Evolutionary conservation across 2,113 vertebrate species (phyloP).

Genomic region (Ameiurus melas): DNA sequence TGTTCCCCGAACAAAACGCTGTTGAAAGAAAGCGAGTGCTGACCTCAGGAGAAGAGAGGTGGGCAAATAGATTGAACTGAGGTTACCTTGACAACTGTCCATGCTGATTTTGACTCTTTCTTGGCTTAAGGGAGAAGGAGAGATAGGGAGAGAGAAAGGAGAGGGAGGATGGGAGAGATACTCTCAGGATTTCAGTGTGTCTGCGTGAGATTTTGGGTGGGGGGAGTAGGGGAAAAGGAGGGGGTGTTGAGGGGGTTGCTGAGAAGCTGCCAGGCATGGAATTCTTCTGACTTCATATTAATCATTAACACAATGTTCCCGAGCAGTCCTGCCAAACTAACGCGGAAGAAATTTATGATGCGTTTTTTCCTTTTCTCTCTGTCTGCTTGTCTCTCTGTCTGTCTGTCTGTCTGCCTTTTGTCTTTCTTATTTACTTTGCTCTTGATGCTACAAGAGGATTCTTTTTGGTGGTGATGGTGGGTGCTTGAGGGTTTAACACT

Average conservation of each 20-base stretch:
- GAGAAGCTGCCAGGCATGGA: constrained; percentile 78
- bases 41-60: constrained; percentile 89
- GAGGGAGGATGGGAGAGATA: constrained; percentile 42
- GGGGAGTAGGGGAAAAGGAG: background rate
- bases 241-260: constrained; percentile 11
- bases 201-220: constrained; percentile 38
- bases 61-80: constrained; percentile 90
- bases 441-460: constrained; percentile 24
- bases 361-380: constrained; percentile 61
- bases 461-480: constrained; percentile 9
- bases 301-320: constrained; percentile 86
- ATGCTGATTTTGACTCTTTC: constrained; percentile 91
- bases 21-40: constrained; percentile 70
- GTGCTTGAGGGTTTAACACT: constrained; percentile 40
- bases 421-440: constrained; percentile 29
- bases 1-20: constrained; percentile 78
- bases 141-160: constrained; percentile 33
- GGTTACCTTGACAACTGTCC: constrained; percentile 95
- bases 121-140: constrained; percentile 66
- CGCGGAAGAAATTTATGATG: constrained; percentile 72
- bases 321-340: constrained; percentile 74
- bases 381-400: constrained; percentile 16
- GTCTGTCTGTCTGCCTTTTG: constrained; percentile 26
- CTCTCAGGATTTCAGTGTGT: constrained; percentile 38
- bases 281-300: constrained; percentile 84